Conservation (phyloP, 1,140 invertebrate species). For the Euwallacea similis region DNA sequence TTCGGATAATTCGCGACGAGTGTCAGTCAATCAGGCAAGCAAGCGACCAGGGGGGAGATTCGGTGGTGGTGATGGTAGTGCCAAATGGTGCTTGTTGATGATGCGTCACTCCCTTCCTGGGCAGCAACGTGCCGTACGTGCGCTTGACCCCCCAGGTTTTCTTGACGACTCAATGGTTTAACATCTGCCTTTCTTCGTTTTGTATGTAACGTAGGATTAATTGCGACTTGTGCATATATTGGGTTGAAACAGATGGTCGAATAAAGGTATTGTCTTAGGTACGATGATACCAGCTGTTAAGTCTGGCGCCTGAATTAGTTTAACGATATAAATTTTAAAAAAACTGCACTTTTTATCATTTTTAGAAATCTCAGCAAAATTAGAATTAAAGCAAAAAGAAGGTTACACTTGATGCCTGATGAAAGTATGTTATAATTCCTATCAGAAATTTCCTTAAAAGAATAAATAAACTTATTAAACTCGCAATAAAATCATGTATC, state of each 20-base stretch:
- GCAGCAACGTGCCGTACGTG: conserved; percentile 15
- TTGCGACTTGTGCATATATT: not conserved
- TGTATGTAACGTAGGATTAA: too few species aligned
- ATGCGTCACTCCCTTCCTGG: conserved; percentile 29
- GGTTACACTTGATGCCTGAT: too few species aligned
- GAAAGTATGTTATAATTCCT: too few species aligned
- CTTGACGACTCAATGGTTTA: conserved; percentile 18
- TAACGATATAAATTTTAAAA: too few species aligned
- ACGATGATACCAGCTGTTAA: too few species aligned
- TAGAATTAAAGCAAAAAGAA: too few species aligned
- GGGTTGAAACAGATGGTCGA: conserved; percentile 4
- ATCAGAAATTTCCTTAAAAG: too few species aligned
- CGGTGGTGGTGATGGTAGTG: conserved; percentile 9
- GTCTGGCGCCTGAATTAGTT: too few species aligned
- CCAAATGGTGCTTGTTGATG: conserved; percentile 28
- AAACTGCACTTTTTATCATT: too few species aligned
- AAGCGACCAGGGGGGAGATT: not conserved
- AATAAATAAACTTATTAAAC: too few species aligned
- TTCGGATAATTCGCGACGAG: not conserved
- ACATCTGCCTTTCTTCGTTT: conserved; percentile 25
- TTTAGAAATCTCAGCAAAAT: too few species aligned
- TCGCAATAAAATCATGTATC: too few species aligned
- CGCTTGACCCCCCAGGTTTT: conserved; percentile 18
- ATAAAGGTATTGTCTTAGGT: conserved; percentile 7
- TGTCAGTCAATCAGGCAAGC: not conserved